Evolutionary conservation across 2,797 vertebrate genomes (phyloP).

Genomic region (Carcharodon carcharias): DNA sequence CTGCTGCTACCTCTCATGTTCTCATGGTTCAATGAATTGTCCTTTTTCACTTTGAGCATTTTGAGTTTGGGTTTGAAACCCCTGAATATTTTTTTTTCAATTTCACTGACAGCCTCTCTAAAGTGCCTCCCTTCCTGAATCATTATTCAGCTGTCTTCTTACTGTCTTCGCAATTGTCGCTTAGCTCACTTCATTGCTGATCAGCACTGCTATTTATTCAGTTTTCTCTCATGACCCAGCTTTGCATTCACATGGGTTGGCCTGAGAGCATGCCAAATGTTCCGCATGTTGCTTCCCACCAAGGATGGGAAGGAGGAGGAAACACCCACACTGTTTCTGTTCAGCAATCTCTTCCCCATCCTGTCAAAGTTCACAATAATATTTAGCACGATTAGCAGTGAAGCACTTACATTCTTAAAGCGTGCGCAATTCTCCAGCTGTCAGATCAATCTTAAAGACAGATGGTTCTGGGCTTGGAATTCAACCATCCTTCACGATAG

Average conservation of each 20-base stretch:
- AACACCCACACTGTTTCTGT: not conserved
- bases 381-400: not conserved
- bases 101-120: not conserved
- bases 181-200: slow-evolving; percentile 8
- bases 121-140: not conserved
- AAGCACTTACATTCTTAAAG: not conserved
- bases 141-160: not conserved
- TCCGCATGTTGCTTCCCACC: slow-evolving; percentile 13
- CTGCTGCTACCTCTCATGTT: not conserved
- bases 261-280: not conserved
- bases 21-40: not conserved
- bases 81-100: not conserved
- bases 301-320: not conserved
- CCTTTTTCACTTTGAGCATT: not conserved
- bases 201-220: not conserved
- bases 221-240: not conserved
- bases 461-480: not conserved
- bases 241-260: not conserved
- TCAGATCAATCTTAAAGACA: slow-evolving; percentile 3
- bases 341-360: slow-evolving; percentile 14
- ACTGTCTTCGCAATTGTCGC: not conserved
- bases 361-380: slow-evolving; percentile 29
- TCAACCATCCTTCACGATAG: not conserved
- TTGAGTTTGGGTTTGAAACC: not conserved
- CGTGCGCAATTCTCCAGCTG: not conserved